Evolutionary conservation across 1,140 invertebrate genomes (phyloP).

Genomic region (Colletes gigas): DNA sequence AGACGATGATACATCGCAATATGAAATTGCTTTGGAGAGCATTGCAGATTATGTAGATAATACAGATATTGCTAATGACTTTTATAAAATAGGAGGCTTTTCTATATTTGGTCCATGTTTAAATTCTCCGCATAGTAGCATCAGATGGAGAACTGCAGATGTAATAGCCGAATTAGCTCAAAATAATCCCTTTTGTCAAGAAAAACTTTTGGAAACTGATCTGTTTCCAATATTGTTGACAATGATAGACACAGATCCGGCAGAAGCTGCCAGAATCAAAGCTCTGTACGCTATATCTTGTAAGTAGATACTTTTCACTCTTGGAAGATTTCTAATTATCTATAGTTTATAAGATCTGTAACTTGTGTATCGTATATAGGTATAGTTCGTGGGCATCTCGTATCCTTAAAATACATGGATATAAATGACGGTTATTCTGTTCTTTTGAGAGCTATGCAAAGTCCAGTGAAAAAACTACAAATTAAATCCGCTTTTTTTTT

Average conservation of each 20-base stretch:
- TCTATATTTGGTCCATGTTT: slow-evolving; percentile 85
- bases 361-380: slow-evolving; percentile 75
- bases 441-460: slow-evolving; percentile 84
- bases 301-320: slow-evolving; percentile 75
- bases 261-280: slow-evolving; percentile 84
- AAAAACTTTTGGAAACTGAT: slow-evolving; percentile 83
- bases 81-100: slow-evolving; percentile 91
- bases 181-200: slow-evolving; percentile 90
- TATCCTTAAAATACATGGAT: slow-evolving; percentile 83
- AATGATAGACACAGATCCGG: slow-evolving; percentile 84
- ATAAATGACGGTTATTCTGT: slow-evolving; percentile 84
- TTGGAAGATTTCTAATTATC: not conserved
- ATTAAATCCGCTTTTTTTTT: slow-evolving; percentile 88
- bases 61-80: slow-evolving; percentile 89
- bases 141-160: slow-evolving; percentile 85
- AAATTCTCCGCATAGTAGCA: slow-evolving; percentile 82
- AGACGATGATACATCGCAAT: slow-evolving; percentile 82
- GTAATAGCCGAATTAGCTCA: slow-evolving; percentile 88
- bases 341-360: slow-evolving; percentile 16
- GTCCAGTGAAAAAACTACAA: slow-evolving; percentile 83
- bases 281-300: slow-evolving; percentile 89
- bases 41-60: slow-evolving; percentile 85
- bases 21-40: slow-evolving; percentile 83
- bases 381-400: slow-evolving; percentile 83
- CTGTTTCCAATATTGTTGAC: slow-evolving; percentile 85